Conservation (phyloP, 2,797 vertebrate species). For the Peromyscus melanophrys region DNA sequence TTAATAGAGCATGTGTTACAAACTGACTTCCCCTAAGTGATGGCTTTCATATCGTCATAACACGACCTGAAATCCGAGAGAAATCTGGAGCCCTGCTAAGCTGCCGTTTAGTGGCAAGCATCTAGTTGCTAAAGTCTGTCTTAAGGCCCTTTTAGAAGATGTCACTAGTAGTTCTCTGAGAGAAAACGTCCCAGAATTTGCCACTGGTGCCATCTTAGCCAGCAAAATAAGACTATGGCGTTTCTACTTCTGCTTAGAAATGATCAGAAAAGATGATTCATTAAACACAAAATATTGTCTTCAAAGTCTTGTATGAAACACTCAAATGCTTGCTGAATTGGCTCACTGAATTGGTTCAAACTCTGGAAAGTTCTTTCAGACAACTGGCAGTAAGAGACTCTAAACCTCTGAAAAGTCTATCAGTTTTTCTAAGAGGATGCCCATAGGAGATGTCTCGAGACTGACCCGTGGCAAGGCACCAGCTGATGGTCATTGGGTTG, state of each 20-base stretch:
- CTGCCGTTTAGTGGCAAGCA: neutral
- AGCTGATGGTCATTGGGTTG: neutral
- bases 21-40: constrained; percentile 34
- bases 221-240: rapidly evolving
- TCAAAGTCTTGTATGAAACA: neutral
- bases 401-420: neutral
- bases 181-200: neutral
- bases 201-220: neutral
- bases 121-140: constrained; percentile 2
- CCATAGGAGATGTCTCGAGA: neutral
- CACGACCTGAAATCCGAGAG: neutral
- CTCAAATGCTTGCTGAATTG: neutral
- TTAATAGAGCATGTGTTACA: constrained; percentile 18
- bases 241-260: constrained; percentile 8
- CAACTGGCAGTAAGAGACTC: neutral
- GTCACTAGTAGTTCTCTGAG: constrained; percentile 22
- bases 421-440: neutral
- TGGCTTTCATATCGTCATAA: constrained; percentile 23
- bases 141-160: neutral
- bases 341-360: neutral
- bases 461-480: neutral
- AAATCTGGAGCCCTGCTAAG: neutral
- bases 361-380: neutral
- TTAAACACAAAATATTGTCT: neutral
- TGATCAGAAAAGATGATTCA: neutral